Conservation (phyloP, 2,797 vertebrate species). For the Mormyrops boulengeri region DNA sequence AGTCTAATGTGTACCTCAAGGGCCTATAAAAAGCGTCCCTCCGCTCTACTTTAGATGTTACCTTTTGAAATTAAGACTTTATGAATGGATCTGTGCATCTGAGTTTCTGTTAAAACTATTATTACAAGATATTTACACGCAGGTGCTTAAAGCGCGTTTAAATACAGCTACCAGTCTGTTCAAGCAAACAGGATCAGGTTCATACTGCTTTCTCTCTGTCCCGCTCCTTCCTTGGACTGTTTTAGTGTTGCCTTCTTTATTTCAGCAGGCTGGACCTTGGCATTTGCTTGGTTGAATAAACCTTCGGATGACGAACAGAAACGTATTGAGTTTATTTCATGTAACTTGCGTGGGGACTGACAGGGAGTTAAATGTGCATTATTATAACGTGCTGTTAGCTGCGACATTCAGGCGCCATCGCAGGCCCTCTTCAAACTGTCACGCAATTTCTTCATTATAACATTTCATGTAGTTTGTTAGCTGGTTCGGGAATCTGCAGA, state of each 20-base stretch:
- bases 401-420: not conserved
- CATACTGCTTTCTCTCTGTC: not conserved
- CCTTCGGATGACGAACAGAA: not conserved
- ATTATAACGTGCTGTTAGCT: not conserved
- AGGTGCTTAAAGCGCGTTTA: not conserved
- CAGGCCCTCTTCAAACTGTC: not conserved
- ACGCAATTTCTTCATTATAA: not conserved
- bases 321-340: not conserved
- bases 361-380: not conserved
- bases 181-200: not conserved
- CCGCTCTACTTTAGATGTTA: not conserved
- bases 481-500: not conserved
- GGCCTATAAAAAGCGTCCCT: not conserved
- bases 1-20: not conserved
- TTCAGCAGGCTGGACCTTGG: not conserved
- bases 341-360: not conserved
- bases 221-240: not conserved
- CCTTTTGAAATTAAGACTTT: not conserved
- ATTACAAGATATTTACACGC: not conserved
- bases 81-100: not conserved
- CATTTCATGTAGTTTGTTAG: slow-evolving; percentile 16
- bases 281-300: not conserved
- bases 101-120: not conserved
- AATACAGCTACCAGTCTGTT: not conserved
- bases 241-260: not conserved